A percentile compares a stretch with the other conserved stretches of the same genome.
Conservation (phyloP, 1,140 invertebrate genomes). For the Theocolax elegans region DNA sequence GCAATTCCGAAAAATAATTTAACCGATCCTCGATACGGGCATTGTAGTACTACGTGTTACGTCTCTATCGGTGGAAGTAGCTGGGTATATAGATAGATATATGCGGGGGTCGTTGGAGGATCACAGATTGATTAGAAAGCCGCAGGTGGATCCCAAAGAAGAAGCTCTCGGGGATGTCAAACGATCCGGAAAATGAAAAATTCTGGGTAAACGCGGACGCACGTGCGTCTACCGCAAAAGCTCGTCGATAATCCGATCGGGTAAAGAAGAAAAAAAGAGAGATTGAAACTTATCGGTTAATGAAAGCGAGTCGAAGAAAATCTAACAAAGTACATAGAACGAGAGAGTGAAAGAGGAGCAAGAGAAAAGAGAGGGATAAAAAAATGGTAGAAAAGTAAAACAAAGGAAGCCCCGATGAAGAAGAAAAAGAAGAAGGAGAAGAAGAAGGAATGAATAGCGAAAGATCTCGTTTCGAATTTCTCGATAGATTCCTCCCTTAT, state of each 20-base stretch:
- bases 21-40: no score
- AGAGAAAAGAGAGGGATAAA: background rate
- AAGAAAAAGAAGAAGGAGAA: background rate
- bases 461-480: conserved; percentile 60
- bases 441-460: conserved; percentile 18
- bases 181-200: conserved; percentile 34
- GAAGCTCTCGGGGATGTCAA: no score
- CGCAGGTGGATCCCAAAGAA: background rate
- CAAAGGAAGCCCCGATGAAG: background rate
- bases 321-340: background rate
- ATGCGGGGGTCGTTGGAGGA: no score
- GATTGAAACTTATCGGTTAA: conserved; percentile 26
- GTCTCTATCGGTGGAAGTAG: no score
- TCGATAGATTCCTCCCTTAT: conserved; percentile 55
- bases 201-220: no score
- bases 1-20: no score
- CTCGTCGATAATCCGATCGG: conserved; percentile 27
- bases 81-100: no score
- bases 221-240: no score
- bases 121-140: no score
- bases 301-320: no score
- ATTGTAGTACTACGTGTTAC: no score
- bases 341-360: conserved; percentile 19
- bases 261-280: no score
- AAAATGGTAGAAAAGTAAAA: background rate